Conservation (phyloP, 2,888 invertebrate species). For the Teinopalpus imperialis region DNA sequence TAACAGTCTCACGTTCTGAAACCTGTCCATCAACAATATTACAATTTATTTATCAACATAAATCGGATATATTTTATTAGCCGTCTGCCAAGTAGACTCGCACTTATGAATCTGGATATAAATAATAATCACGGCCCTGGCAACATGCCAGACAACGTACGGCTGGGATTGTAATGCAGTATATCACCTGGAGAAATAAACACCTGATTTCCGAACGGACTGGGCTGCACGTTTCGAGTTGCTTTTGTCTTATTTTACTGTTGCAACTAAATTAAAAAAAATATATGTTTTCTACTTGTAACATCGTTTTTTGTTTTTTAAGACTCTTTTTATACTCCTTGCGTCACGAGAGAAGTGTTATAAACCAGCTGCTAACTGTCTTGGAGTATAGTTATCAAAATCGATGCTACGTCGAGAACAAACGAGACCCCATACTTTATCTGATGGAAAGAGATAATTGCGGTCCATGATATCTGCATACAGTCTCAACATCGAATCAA, state of each 20-base stretch:
- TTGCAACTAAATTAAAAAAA: slow-evolving; percentile 10
- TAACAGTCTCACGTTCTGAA: slow-evolving; percentile 8
- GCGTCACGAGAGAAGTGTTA: no score
- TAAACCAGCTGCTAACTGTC: no score
- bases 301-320: no score
- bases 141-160: slow-evolving; percentile 1
- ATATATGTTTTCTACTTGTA: no score
- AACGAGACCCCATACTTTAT: no score
- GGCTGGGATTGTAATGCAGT: slow-evolving; percentile 8
- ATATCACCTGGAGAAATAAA: slow-evolving; percentile 24
- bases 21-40: neutral
- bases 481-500: no score
- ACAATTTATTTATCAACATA: slow-evolving; percentile 15
- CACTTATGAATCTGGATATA: slow-evolving; percentile 18
- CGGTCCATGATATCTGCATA: no score
- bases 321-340: no score
- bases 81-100: slow-evolving; percentile 8
- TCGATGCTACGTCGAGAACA: no score
- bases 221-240: slow-evolving; percentile 3
- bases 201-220: slow-evolving; percentile 14
- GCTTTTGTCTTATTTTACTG: slow-evolving; percentile 8
- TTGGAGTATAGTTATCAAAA: no score
- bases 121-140: slow-evolving; percentile 16
- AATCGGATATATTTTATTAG: slow-evolving; percentile 11
- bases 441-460: no score